Base-by-base conservation (phyloP, 2,113 vertebrate genomes). In the Lepus europaeus region DNA sequence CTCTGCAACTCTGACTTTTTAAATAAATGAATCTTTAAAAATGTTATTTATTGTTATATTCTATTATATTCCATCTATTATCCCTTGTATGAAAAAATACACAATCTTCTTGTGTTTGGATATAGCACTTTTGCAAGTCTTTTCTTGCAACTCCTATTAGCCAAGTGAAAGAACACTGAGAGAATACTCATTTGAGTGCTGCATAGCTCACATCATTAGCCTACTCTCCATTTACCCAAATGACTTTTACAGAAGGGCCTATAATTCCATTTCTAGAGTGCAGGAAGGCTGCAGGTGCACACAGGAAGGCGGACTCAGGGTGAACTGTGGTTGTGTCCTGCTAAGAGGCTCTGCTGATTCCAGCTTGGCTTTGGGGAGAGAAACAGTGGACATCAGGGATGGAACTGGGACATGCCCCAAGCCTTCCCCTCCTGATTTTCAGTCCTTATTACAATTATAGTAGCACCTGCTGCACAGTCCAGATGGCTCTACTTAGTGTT, bases 301-400 rank as follows among this genome's bases (percentile, higher is more conserved):
- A n/a, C 8, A 36, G 56, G 25, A 29, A 29, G 17, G 33, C 20
- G 9, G 2, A 14, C 3, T 9, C 20, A 19, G 29, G 6, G 12
- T 45, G 45, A 45, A 27, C 23, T 1, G 22, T 23, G 7, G 4
- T 5, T 0, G 9, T 12, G 16, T 16, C 59, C 61, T 59, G 27
- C 61, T 12, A 4, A 1, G 13, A 12, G 19, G 22, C 6, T 7
- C 23, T 29, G 16, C 61, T 20, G 6, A 29, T 27, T 33, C 61
- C 20, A 10, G 22, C 5, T 1, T 27, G 29, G 61, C 19, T 17
- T 19, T 6, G 1, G 23, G 11, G 31, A 53, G 25, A 36, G 27
- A 16, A 33, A 10, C 1, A 6, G 4, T 12, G 27, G 6, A 6
- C 31, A 6, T n/a, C 17, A 14, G 61, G 13, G 13, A 8, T 6